Conservation (phyloP, 1,140 invertebrate species). For the Pogonomyrmex californicus region DNA sequence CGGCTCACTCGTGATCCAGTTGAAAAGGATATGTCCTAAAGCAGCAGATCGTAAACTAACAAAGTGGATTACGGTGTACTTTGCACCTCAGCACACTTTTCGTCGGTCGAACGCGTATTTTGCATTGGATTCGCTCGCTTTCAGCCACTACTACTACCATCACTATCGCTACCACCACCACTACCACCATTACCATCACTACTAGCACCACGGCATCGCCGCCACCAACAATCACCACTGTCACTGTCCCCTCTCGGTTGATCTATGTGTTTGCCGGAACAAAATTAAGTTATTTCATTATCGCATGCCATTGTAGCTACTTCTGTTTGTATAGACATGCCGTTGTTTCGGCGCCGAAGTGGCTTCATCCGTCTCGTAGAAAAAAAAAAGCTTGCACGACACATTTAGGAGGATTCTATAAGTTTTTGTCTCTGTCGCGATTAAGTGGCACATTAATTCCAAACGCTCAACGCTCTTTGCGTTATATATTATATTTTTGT, state of each 20-base stretch:
- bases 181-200: not conserved
- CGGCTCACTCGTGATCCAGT: constrained; percentile 15
- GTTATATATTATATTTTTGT: not conserved
- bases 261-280: constrained; percentile 75
- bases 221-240: constrained; percentile 21
- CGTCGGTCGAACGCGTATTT: constrained; percentile 66
- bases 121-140: constrained; percentile 60
- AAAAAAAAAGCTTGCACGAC: constrained; percentile 8
- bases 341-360: constrained; percentile 72
- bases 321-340: constrained; percentile 40
- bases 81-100: constrained; percentile 57
- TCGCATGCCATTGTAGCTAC: constrained; percentile 53
- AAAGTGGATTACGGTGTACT: constrained; percentile 70
- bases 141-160: constrained; percentile 20
- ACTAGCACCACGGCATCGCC: not conserved
- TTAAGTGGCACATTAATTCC: constrained; percentile 22
- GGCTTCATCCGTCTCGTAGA: constrained; percentile 51
- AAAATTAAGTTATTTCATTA: constrained; percentile 78
- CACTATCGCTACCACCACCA: not conserved
- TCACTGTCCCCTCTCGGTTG: constrained; percentile 55
- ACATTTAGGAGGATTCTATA: constrained; percentile 16
- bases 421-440: constrained; percentile 16
- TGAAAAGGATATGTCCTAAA: constrained; percentile 23
- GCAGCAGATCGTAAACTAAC: constrained; percentile 47
- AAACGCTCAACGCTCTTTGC: not conserved